phyloP scores from a whole-genome alignment of 2,113 vertebrate species.

The Pluvianellus socialis region DNA sequence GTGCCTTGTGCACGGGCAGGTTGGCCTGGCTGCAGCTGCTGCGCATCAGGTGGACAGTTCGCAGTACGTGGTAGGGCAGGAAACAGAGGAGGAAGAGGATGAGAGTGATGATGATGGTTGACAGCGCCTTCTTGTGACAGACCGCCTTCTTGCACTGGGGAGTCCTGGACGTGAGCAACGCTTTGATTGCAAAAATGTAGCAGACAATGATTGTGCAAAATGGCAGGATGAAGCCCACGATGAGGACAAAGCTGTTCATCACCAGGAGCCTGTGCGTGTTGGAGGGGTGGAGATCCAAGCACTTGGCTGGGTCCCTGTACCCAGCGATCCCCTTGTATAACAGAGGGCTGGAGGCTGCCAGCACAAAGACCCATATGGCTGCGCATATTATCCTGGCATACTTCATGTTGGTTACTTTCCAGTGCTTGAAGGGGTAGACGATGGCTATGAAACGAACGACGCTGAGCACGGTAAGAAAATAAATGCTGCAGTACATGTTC shows the following conservation, averaged over 20 bases:
- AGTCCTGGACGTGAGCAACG: slow-evolving; percentile 45
- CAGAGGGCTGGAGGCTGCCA: slow-evolving; percentile 47
- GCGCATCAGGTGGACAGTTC: slow-evolving; percentile 65
- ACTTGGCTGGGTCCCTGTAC: background rate
- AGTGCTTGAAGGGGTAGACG: slow-evolving; percentile 51
- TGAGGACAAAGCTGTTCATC: slow-evolving; percentile 70
- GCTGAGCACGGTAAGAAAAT: slow-evolving; percentile 76
- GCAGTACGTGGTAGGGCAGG: slow-evolving; percentile 76
- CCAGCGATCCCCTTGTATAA: background rate
- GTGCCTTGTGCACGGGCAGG: slow-evolving; percentile 33
- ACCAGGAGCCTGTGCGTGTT: background rate
- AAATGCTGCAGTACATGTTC: slow-evolving; percentile 85
- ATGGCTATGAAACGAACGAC: slow-evolving; percentile 76
- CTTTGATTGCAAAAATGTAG: slow-evolving; percentile 71
- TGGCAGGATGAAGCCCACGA: slow-evolving; percentile 72
- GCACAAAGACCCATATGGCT: slow-evolving; percentile 69
- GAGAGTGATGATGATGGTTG: slow-evolving; percentile 73
- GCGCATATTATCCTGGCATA: slow-evolving; percentile 55
- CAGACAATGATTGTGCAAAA: slow-evolving; percentile 73
- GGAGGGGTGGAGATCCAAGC: slow-evolving; percentile 67
- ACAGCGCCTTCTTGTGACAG: slow-evolving; percentile 70
- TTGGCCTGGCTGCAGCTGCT: background rate
- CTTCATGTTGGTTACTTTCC: slow-evolving; percentile 36
- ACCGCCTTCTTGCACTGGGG: background rate
- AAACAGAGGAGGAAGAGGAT: slow-evolving; percentile 78